phyloP scores from a whole-genome alignment of 2,888 invertebrate species.

The Tenthredo distinguenda region DNA sequence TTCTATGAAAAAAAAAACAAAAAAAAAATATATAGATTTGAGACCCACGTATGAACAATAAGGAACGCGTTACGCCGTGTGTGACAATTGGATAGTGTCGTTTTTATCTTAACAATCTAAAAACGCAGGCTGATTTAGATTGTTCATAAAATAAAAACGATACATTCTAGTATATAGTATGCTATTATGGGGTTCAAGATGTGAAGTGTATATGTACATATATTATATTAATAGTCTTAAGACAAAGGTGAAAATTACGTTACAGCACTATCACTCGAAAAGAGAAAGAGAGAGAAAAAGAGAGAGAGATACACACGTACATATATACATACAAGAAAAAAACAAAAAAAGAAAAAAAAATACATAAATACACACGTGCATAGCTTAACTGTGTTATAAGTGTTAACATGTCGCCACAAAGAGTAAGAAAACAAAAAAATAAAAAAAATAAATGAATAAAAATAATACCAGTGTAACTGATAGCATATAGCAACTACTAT shows the following conservation, averaged over 20 bases:
- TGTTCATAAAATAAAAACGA: conserved; percentile 16
- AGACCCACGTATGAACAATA: conserved; percentile 32
- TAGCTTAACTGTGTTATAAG: conserved; percentile 71
- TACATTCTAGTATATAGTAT: not conserved
- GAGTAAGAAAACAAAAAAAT: conserved; percentile 54
- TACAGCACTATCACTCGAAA: conserved; percentile 46
- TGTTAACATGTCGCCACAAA: conserved; percentile 61
- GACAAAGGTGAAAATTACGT: conserved; percentile 51
- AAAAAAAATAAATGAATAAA: conserved; percentile 54
- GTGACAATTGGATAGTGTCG: conserved; percentile 5
- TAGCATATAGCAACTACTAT: conserved; percentile 70
- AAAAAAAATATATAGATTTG: not conserved
- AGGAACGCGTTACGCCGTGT: not conserved
- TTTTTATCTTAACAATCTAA: conserved; percentile 21
- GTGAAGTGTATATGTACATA: conserved; percentile 43
- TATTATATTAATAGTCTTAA: conserved; percentile 55
- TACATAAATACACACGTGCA: conserved; percentile 56
- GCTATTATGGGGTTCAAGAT: conserved; percentile 37
- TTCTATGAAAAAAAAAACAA: not conserved
- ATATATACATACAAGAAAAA: conserved; percentile 48
- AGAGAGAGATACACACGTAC: conserved; percentile 48
- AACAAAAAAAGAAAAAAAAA: conserved; percentile 40
- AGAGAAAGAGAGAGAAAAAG: conserved; percentile 27
- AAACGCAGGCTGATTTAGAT: not conserved
- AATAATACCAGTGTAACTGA: conserved; percentile 62